A percentile compares a stretch with the other conserved stretches of the same genome.
phyloP scores from a whole-genome alignment of 2,113 vertebrate species.

The Ctenodactylus gundi region DNA sequence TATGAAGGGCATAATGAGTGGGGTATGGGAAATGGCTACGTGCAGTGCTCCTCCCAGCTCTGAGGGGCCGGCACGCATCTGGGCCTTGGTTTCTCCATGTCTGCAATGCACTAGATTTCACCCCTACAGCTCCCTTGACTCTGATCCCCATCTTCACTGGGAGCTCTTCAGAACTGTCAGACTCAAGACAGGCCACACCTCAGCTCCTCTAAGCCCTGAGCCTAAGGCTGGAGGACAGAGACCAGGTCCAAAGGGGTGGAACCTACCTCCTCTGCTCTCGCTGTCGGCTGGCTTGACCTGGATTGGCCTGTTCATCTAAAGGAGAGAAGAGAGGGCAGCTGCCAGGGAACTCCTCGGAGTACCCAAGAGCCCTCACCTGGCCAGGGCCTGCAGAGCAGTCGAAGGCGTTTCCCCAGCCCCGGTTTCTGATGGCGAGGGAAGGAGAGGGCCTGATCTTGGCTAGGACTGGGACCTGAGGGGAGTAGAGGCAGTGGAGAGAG shows the following conservation, averaged over 20 bases:
- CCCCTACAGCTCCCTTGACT: not conserved
- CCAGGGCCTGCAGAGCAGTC: not conserved
- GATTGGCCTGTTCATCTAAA: conserved; percentile 96
- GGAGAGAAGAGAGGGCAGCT: conserved; percentile 67
- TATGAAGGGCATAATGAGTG: not conserved
- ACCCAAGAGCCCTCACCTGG: not conserved
- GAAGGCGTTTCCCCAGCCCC: not conserved
- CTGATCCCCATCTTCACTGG: not conserved
- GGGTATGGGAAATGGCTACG: not conserved
- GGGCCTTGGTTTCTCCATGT: not conserved
- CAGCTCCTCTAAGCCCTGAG: not conserved
- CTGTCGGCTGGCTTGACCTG: conserved; percentile 97
- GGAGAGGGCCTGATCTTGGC: not conserved
- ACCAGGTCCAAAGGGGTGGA: not conserved
- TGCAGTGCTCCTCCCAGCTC: not conserved
- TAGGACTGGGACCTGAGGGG: not conserved
- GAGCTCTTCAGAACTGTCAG: not conserved
- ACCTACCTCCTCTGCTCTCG: conserved; percentile 94
- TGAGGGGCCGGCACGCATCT: not conserved
- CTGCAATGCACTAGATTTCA: not conserved
- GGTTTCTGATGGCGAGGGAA: not conserved
- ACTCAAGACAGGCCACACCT: not conserved
- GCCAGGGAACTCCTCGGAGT: not conserved
- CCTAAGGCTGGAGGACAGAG: not conserved
- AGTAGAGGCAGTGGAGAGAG: not conserved